Conservation (phyloP, 2,888 invertebrate species). For the Hecatera dysodea region DNA sequence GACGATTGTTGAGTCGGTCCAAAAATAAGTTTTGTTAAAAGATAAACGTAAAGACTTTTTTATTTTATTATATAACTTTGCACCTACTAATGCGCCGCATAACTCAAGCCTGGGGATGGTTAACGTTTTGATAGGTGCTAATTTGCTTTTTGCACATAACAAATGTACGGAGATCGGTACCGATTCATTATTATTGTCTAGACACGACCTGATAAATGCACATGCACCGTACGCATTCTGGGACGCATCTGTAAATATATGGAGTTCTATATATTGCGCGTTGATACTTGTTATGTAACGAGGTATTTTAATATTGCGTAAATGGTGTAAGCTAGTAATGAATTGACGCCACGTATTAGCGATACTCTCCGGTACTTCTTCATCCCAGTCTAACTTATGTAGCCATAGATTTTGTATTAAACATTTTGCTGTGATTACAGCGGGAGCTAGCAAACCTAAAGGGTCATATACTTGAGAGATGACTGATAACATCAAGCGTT, state of each 20-base stretch:
- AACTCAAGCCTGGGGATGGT: no score
- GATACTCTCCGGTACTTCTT: background rate
- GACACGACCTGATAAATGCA: no score
- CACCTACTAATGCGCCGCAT: background rate
- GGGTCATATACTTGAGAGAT: constrained; percentile 15
- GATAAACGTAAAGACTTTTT: background rate
- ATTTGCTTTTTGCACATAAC: no score
- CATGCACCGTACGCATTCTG: no score
- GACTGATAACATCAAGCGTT: constrained; percentile 10
- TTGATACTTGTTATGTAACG: no score
- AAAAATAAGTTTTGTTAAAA: background rate
- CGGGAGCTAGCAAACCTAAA: constrained; percentile 5
- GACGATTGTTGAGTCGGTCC: background rate
- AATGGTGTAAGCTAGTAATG: background rate
- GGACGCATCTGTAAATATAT: no score
- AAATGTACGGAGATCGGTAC: no score
- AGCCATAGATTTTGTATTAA: no score
- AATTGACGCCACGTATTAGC: background rate
- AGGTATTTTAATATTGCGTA: no score
- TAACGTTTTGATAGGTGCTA: no score
- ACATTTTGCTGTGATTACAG: background rate
- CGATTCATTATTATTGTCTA: no score
- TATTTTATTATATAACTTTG: constrained; percentile 1
- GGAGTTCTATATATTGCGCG: no score
- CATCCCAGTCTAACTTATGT: constrained; percentile 4